These are phyloP conservation scores for Camptogramma bilineatum DNA, from an alignment of 2,888 invertebrate species.

Conservation along the genomic window DNA sequence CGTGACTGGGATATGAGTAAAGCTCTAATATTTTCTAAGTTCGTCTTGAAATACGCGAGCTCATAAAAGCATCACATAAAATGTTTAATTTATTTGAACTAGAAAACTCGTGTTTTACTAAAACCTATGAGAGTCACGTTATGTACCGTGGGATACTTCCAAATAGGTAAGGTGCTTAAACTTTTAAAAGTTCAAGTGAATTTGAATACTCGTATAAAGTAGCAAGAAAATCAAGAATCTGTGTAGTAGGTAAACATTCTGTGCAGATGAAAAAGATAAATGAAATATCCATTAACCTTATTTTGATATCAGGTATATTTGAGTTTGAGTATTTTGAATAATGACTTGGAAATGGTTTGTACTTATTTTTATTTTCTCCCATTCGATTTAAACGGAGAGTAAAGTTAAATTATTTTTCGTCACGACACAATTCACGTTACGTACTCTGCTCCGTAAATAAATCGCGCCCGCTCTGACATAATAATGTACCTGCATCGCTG, in stretches of 20 bases:
- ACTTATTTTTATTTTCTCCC: background rate
- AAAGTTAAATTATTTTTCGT: conserved; percentile 29
- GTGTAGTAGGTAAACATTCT: too few relatives aligned
- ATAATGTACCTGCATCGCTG: conserved; percentile 40
- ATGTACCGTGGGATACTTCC: conserved; percentile 29
- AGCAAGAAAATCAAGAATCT: background rate
- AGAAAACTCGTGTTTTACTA: conserved; percentile 25
- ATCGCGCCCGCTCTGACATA: conserved; percentile 40
- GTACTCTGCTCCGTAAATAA: conserved; percentile 32
- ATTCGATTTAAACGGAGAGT: conserved; percentile 9
- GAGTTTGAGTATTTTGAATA: background rate
- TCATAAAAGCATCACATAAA: conserved; percentile 45
- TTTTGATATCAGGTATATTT: too few relatives aligned
- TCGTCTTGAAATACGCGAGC: conserved; percentile 32
- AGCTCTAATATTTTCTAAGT: conserved; percentile 37
- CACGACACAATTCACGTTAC: conserved; percentile 26
- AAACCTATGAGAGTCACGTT: conserved; percentile 22
- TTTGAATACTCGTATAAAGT: too few relatives aligned
- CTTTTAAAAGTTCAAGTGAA: conserved; percentile 1
- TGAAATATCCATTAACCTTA: too few relatives aligned
- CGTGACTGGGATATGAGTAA: conserved; percentile 43
- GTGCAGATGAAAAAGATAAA: too few relatives aligned
- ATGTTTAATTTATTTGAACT: conserved; percentile 38
- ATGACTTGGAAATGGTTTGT: background rate
- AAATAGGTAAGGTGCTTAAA: background rate